phyloP scores from a whole-genome alignment of 2,888 invertebrate species.

The Apamea crenata region DNA sequence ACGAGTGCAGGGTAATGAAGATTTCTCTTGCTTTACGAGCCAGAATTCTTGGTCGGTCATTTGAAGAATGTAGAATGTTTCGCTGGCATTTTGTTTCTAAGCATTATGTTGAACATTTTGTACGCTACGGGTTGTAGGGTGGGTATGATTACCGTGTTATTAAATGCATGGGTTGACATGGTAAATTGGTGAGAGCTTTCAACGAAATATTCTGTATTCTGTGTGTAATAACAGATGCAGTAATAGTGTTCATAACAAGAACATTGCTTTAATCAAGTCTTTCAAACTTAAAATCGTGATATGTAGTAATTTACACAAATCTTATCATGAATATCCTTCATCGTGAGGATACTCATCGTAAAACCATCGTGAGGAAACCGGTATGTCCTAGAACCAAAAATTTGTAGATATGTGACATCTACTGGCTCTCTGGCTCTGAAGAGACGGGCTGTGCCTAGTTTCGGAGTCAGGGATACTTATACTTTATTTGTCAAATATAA shows the following conservation, averaged over 20 bases:
- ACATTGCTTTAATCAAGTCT: not conserved
- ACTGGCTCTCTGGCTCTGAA: too few relatives aligned
- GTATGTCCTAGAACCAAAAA: too few relatives aligned
- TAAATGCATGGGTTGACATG: conserved; percentile 32
- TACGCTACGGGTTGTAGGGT: not conserved
- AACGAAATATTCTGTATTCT: not conserved
- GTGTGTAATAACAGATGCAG: not conserved
- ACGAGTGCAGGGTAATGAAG: conserved; percentile 68
- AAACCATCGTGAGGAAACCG: too few relatives aligned
- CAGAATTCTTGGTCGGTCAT: conserved; percentile 48
- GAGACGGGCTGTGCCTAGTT: too few relatives aligned
- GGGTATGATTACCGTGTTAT: conserved; percentile 2
- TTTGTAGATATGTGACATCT: too few relatives aligned
- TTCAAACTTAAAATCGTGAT: not conserved
- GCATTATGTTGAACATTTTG: conserved; percentile 12
- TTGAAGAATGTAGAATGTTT: conserved; percentile 43
- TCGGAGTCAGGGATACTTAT: too few relatives aligned
- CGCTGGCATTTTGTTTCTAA: conserved; percentile 25
- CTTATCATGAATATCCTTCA: not conserved
- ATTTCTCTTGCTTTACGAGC: conserved; percentile 51
- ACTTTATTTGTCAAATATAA: too few relatives aligned
- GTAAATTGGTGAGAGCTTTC: not conserved
- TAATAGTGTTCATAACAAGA: not conserved
- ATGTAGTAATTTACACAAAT: not conserved
- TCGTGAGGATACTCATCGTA: too few relatives aligned